Base-by-base conservation (phyloP, 2,113 vertebrate genomes). In the Ochotona curzoniae region DNA sequence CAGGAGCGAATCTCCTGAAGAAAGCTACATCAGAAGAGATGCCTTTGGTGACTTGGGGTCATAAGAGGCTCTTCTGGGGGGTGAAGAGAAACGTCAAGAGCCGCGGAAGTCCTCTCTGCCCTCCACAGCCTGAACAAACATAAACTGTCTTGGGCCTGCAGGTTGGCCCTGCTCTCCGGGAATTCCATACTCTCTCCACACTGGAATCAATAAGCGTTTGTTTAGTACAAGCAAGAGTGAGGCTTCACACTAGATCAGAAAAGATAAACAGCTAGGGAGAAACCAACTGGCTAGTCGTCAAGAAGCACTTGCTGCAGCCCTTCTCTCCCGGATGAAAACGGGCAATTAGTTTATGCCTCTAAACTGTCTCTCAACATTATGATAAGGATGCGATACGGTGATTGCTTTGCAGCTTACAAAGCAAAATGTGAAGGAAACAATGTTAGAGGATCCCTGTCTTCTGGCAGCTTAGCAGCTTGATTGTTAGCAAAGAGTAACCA, bases 141-240 rank as follows among this genome's bases (percentile, higher is more conserved):
- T 23, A 64, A 47, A 12, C 13, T n/a, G 17, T 67, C 87, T 61
- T 38, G 32, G 64, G 47, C 35, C 10, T 57, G 61, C 66, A 76
- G 64, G 28, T 26, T 47, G 32, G 13, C 32, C 49, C 74, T 73
- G 74, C 66, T 64, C 82, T 74, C 35, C 23, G 14, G 89, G 4
- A 25, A 28, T 13, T 21, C 26, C 14, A 44, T 2, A 12, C 21
- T 60, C 20, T 87, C 81, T 63, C 49, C 78, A 89, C 81, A 57
- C 93, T 80, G 49, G 89, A 74, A 83, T 84, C 21, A 28, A 14
- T 44, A 60, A 74, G 64, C 73, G 64, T 35, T 79, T 87, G 35
- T 26, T 69, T 90, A 88, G 26, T 35, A n/a, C 2, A 23, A 69
- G 14, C n/a, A 79, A 49, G 12, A 73, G 30, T 61, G 32, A 90